These are phyloP conservation scores for Phaetusa simplex DNA, from an alignment of 2,113 vertebrate genomes.

Conservation along the genomic window DNA sequence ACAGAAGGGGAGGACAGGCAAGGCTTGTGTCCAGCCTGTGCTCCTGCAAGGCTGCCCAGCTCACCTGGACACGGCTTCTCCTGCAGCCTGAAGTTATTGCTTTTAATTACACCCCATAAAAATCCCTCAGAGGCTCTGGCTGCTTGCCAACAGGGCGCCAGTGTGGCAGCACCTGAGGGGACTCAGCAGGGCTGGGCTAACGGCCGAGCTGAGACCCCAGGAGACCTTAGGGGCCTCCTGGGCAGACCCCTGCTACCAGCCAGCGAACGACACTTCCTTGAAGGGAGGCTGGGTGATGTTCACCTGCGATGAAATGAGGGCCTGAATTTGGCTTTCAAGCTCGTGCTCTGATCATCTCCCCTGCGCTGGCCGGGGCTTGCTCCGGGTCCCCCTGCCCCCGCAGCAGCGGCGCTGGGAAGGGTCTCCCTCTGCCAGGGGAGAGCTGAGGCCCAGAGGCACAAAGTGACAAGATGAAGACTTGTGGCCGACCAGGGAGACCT, in stretches of 20 bases:
- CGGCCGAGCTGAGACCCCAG: background rate
- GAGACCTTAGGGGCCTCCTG: accelerated
- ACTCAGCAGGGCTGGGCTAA: background rate
- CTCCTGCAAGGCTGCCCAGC: background rate
- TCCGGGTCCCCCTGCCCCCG: background rate
- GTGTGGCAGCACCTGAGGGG: background rate
- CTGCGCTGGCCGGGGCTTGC: background rate
- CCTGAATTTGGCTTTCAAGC: background rate
- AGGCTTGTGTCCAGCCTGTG: accelerated
- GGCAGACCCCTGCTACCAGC: background rate
- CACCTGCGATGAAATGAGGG: background rate
- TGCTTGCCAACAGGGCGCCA: accelerated
- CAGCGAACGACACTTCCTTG: background rate
- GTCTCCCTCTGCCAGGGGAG: background rate
- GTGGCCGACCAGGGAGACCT: background rate
- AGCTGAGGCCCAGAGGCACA: background rate
- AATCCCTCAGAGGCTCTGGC: background rate
- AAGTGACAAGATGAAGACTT: background rate
- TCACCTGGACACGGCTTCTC: accelerated
- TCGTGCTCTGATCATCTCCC: background rate
- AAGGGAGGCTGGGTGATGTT: background rate
- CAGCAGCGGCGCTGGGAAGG: accelerated
- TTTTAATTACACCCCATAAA: background rate
- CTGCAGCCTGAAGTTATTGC: background rate
- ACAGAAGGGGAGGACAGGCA: background rate